Evolutionary conservation across 2,113 vertebrate genomes (phyloP).

Genomic region (Xyrauchen texanus): DNA sequence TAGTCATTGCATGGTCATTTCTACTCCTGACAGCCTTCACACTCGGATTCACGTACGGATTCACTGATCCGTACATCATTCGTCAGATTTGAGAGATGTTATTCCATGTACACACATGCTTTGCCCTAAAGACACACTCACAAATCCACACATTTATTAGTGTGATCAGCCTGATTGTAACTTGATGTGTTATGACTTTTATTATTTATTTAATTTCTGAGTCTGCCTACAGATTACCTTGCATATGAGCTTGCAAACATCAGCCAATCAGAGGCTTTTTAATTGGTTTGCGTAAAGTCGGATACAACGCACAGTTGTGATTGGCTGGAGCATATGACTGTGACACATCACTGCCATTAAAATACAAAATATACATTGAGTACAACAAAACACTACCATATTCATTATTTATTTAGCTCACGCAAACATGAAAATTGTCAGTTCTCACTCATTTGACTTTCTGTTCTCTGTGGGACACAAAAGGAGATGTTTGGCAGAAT

Average conservation of each 20-base stretch:
- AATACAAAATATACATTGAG: too few relatives aligned
- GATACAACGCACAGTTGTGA: conserved; percentile 21
- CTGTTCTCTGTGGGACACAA: too few relatives aligned
- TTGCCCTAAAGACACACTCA: background rate
- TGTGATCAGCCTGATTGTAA: background rate
- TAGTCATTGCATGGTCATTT: conserved; percentile 8
- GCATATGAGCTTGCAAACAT: too few relatives aligned
- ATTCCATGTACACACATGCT: conserved; percentile 4
- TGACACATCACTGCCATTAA: background rate
- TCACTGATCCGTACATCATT: background rate
- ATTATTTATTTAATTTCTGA: background rate
- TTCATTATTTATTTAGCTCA: too few relatives aligned
- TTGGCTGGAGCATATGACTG: background rate
- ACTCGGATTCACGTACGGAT: too few relatives aligned
- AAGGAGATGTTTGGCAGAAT: too few relatives aligned
- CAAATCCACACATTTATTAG: background rate
- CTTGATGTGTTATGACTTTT: background rate
- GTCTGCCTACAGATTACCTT: background rate
- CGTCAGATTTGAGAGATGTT: conserved; percentile 4
- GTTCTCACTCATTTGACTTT: too few relatives aligned
- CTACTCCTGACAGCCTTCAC: background rate
- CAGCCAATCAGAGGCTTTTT: background rate
- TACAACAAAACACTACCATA: too few relatives aligned
- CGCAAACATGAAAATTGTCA: too few relatives aligned
- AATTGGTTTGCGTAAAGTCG: background rate